Percentiles rank a stretch among this genome's conserved stretches.
These are phyloP conservation scores for Margaritifera margaritifera DNA, from an alignment of 2,888 invertebrate genomes.

Conservation along the genomic window DNA sequence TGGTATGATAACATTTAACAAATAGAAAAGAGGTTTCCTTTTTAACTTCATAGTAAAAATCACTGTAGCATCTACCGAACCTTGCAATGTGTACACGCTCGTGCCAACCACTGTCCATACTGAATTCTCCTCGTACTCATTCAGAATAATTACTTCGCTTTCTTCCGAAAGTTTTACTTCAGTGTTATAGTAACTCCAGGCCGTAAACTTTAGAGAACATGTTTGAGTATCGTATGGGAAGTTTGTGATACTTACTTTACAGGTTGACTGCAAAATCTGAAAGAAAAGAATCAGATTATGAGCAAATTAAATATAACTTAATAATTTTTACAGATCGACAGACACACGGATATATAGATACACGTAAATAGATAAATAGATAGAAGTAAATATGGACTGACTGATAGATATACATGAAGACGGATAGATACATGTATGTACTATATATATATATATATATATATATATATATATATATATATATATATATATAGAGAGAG, in stretches of 20 bases:
- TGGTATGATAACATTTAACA: slow-evolving; percentile 40
- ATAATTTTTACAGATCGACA: no score
- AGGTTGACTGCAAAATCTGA: slow-evolving; percentile 30
- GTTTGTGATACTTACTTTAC: slow-evolving; percentile 32
- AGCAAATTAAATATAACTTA: no score
- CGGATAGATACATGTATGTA: no score
- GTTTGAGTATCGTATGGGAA: slow-evolving; percentile 41
- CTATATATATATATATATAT: no score
- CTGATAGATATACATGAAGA: no score
- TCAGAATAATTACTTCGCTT: slow-evolving; percentile 19
- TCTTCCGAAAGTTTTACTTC: slow-evolving; percentile 21
- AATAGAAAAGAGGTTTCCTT: slow-evolving; percentile 40
- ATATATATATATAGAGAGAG: no score
- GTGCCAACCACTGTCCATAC: slow-evolving; percentile 35
- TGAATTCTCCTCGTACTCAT: slow-evolving; percentile 27
- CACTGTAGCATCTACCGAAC: slow-evolving; percentile 24
- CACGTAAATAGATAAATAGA: no score
- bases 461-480: no score
- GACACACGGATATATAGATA: no score
- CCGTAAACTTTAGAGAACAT: slow-evolving; percentile 35
- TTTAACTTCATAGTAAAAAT: slow-evolving; percentile 34
- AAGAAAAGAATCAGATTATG: neutral
- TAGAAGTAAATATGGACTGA: no score
- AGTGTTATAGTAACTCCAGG: slow-evolving; percentile 34
- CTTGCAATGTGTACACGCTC: slow-evolving; percentile 8